phyloP scores from a whole-genome alignment of 2,113 vertebrate genomes.

The Aptenodytes patagonicus region DNA sequence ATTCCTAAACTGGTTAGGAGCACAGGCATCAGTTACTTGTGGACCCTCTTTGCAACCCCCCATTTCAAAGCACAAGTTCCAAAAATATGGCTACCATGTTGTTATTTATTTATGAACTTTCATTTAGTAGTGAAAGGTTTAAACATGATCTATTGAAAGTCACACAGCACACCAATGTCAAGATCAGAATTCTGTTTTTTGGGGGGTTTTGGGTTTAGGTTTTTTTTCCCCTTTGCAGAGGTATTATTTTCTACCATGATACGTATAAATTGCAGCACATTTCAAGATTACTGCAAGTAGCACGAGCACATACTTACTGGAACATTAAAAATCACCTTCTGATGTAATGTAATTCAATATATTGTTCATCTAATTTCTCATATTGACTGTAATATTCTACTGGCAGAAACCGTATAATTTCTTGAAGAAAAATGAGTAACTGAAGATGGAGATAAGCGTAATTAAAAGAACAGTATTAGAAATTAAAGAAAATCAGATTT shows the following conservation, averaged over 20 bases:
- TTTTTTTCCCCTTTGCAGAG: neutral
- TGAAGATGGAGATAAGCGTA: neutral
- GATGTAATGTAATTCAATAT: neutral
- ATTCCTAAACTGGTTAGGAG: neutral
- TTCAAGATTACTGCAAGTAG: neutral
- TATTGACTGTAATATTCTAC: neutral
- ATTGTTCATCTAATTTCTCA: neutral
- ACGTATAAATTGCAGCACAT: neutral
- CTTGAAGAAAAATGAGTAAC: neutral
- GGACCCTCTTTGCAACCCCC: neutral
- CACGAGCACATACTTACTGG: neutral
- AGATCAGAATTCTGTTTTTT: neutral
- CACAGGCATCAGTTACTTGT: rapidly evolving
- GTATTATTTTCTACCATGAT: neutral
- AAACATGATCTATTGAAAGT: neutral
- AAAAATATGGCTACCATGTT: neutral
- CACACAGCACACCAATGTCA: neutral
- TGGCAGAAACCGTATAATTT: neutral
- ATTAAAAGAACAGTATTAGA: neutral
- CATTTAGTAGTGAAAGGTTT: neutral
- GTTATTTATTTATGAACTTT: neutral
- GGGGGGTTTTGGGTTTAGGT: rapidly evolving
- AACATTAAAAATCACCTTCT: neutral
- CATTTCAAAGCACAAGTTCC: neutral
- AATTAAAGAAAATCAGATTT: neutral